A percentile compares a stretch with the other conserved stretches of the same genome.
These are phyloP conservation scores for Clusia tigrina DNA, from an alignment of 2,888 invertebrate genomes.

Conservation along the genomic window DNA sequence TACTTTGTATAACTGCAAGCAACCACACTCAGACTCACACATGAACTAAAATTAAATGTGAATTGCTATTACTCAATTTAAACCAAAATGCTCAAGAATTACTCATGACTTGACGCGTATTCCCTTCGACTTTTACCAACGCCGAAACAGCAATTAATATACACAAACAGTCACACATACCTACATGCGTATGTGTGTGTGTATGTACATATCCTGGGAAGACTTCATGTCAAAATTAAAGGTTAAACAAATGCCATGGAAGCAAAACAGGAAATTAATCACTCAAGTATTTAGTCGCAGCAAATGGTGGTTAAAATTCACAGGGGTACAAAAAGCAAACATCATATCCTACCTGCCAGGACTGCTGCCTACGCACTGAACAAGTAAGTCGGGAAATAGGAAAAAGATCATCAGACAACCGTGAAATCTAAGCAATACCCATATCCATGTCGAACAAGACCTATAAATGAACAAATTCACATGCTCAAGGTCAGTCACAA, in stretches of 20 bases:
- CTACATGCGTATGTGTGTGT: too few relatives aligned
- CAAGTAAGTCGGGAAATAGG: constrained; percentile 11
- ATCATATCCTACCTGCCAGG: constrained; percentile 35
- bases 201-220: constrained; percentile 2
- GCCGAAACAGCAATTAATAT: too few relatives aligned
- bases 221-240: constrained; percentile 26
- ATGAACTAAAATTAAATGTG: too few relatives aligned
- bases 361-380: not conserved
- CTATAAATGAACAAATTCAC: too few relatives aligned
- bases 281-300: constrained; percentile 42
- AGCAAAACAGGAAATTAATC: constrained; percentile 53
- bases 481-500: too few relatives aligned
- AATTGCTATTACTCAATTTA: too few relatives aligned
- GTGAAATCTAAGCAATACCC: not conserved
- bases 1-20: too few relatives aligned
- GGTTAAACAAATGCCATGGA: constrained; percentile 25
- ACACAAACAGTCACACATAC: too few relatives aligned
- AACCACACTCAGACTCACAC: too few relatives aligned
- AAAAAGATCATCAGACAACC: not conserved
- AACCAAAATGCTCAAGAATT: too few relatives aligned
- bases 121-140: too few relatives aligned
- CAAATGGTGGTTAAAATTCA: constrained; percentile 11
- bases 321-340: constrained; percentile 25
- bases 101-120: too few relatives aligned
- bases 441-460: not conserved